Evolutionary conservation across 1,140 invertebrate species (phyloP).

Genomic region (Matsumurasca onukii): DNA sequence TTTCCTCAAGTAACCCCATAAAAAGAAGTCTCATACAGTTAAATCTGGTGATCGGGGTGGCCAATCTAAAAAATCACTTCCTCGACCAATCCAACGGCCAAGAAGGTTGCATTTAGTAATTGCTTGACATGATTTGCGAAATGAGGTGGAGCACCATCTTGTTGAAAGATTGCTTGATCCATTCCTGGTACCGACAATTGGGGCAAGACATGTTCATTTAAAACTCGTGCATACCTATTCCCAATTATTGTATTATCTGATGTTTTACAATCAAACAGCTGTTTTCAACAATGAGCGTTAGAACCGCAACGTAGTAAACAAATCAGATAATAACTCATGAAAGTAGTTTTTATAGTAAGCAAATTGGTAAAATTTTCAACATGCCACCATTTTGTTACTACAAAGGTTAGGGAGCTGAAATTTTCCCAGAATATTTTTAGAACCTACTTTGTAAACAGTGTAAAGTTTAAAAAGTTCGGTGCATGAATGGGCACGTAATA

Average conservation of each 20-base stretch:
- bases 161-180: constrained; percentile 25
- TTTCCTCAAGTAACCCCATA: constrained; percentile 1
- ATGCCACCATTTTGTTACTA: too few relatives aligned
- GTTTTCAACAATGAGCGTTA: too few relatives aligned
- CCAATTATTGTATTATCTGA: not conserved
- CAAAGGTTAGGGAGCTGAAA: too few relatives aligned
- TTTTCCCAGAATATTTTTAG: too few relatives aligned
- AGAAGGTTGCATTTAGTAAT: constrained; percentile 24
- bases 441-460: too few relatives aligned
- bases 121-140: constrained; percentile 14
- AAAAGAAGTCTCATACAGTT: constrained; percentile 18
- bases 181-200: constrained; percentile 14
- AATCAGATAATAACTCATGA: too few relatives aligned
- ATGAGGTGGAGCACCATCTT: constrained; percentile 25
- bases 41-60: constrained; percentile 16
- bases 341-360: too few relatives aligned
- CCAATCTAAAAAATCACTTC: constrained; percentile 28
- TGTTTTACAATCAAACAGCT: not conserved
- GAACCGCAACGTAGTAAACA: too few relatives aligned
- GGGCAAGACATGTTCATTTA: constrained; percentile 20
- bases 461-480: too few relatives aligned
- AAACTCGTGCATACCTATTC: not conserved
- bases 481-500: too few relatives aligned
- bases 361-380: too few relatives aligned
- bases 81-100: constrained; percentile 24